A percentile compares a stretch with the other conserved stretches of the same genome.
phyloP scores from a whole-genome alignment of 2,888 invertebrate species.

The Glyphotaelius pellucidus region DNA sequence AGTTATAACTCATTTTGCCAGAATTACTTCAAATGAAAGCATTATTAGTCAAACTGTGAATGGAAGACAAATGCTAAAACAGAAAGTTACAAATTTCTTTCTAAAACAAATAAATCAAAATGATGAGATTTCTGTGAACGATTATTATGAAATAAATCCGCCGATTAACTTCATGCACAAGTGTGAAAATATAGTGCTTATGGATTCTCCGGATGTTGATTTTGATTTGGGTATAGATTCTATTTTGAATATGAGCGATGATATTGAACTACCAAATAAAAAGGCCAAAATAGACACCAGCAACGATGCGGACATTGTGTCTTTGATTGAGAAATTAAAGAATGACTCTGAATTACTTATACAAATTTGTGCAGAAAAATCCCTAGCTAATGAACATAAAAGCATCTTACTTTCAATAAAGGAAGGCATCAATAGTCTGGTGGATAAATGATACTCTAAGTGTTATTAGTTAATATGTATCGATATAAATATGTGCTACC shows the following conservation, averaged over 20 bases:
- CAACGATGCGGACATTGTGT: constrained; percentile 67
- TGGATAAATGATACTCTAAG: neutral
- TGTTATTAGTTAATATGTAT: neutral
- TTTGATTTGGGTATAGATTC: constrained; percentile 72
- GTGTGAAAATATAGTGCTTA: constrained; percentile 46
- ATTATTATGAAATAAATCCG: constrained; percentile 18
- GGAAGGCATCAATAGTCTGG: neutral
- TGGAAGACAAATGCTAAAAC: constrained; percentile 22
- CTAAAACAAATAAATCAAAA: neutral
- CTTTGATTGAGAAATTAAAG: constrained; percentile 70
- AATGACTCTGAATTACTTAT: constrained; percentile 9
- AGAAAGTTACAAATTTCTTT: constrained; percentile 38
- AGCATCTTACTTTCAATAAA: neutral
- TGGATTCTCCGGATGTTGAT: constrained; percentile 68
- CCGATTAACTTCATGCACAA: constrained; percentile 20
- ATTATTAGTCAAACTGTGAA: constrained; percentile 44
- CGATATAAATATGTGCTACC: neutral
- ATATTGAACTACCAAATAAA: constrained; percentile 71
- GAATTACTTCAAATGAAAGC: constrained; percentile 29
- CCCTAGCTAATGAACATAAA: neutral
- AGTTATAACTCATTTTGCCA: constrained; percentile 48
- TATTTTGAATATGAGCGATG: constrained; percentile 69
- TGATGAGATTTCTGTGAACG: neutral
- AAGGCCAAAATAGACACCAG: constrained; percentile 70
- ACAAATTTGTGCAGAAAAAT: neutral